Percentiles rank a stretch among this genome's conserved stretches.
Conservation (phyloP, 1,140 invertebrate species). For the Ceratosolen fusciceps region DNA sequence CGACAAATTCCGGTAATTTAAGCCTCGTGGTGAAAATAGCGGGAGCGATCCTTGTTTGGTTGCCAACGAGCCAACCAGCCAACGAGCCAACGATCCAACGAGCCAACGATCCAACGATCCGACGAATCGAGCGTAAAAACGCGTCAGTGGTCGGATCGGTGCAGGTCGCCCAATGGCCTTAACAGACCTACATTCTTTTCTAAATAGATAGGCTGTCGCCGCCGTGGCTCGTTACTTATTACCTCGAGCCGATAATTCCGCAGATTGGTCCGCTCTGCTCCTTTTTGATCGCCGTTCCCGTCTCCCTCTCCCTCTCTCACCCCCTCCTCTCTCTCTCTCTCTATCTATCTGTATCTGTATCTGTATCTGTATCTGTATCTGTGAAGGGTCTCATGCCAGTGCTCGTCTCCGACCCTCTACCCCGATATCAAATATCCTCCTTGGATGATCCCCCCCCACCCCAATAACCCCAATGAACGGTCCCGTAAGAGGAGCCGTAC, state of each 20-base stretch:
- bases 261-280: not conserved
- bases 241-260: constrained; percentile 64
- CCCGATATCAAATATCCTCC: too few species aligned
- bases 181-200: constrained; percentile 65
- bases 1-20: constrained; percentile 21
- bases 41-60: constrained; percentile 43
- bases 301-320: constrained; percentile 15
- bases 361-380: too few species aligned
- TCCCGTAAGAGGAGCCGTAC: too few species aligned
- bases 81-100: too few species aligned
- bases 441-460: too few species aligned
- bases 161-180: constrained; percentile 58
- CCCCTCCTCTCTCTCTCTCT: too few species aligned
- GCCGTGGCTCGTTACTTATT: constrained; percentile 62
- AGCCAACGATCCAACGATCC: too few species aligned
- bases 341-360: too few species aligned
- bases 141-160: constrained; percentile 50
- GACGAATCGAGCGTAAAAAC: constrained; percentile 50
- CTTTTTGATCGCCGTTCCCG: constrained; percentile 9
- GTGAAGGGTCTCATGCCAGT: too few species aligned
- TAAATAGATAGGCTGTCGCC: constrained; percentile 61
- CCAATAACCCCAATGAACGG: too few species aligned
- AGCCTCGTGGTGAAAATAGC: constrained; percentile 2
- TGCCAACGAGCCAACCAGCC: not conserved
- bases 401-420: too few species aligned